Base-by-base conservation (phyloP, 2,113 vertebrate species). In the Platichthys stellatus region DNA sequence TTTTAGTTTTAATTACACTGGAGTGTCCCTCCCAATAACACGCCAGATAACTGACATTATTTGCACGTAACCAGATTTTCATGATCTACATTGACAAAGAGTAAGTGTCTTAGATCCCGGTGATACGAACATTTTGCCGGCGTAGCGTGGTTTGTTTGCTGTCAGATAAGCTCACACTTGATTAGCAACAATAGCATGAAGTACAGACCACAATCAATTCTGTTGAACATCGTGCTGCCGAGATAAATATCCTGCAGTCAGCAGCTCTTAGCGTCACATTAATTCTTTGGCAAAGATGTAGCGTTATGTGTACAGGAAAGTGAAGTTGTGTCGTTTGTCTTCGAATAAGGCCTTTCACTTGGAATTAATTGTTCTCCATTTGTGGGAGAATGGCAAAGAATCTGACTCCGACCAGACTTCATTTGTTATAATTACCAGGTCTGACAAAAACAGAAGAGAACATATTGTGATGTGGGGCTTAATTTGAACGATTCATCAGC, bases 181-280 rank as follows among this genome's bases (percentile, higher is more conserved):
- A 88, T 88, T 83, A 80, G 82, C 83, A 86, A 79, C 69, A 59
- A 84, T 72, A 71, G 80, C 69, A 57, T 68, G 47, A 88, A 83
- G 18, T 51, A 74, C 38, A 72, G 65, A 80, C 74, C 9, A 57
- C 84, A 88, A 91, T 86, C 68, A 81, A 92, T 85, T 40, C 80
- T 74, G 73, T 76, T 85, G 47, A 84, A 61, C 81, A 61, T 64
- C 65, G 72, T 71, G 74, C 69, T 45, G 75, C 78, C 64, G 63
- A 83, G 86, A 92, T 84, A 72, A 91, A 87, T 90, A 87, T 80
- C 71, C 82, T 77, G 43, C 84, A 89, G 86, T 88, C 88, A 86
- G 81, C 87, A 85, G 81, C 84, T 85, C 81, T 87, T 88, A 87
- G 87, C 77, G 78, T 90, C 73, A 86, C 76, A 91, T 86, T 87